phyloP scores from a whole-genome alignment of 2,888 invertebrate species.

The Temnothorax ravouxi region DNA sequence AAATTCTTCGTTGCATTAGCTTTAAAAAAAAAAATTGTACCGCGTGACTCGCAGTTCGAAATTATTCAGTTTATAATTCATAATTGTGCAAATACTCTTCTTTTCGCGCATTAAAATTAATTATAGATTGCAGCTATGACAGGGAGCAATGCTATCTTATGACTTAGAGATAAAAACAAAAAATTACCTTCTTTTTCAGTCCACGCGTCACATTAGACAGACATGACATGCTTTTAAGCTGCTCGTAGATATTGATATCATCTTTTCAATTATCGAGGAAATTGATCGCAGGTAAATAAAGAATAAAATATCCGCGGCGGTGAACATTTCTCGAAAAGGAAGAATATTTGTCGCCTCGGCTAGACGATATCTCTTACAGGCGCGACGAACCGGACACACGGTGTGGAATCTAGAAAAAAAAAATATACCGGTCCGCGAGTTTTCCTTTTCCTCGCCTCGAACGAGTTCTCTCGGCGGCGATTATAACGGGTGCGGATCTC shows the following conservation, averaged over 20 bases:
- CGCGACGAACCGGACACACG: conserved; percentile 56
- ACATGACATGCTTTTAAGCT: neutral
- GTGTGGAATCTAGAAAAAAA: conserved; percentile 60
- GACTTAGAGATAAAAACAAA: neutral
- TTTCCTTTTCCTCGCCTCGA: conserved; percentile 62
- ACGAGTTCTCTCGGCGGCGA: conserved; percentile 65
- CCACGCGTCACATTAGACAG: neutral
- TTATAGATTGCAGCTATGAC: neutral
- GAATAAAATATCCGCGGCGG: neutral
- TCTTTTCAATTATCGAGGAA: neutral
- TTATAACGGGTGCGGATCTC: conserved; percentile 69
- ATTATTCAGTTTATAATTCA: neutral
- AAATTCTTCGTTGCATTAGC: neutral
- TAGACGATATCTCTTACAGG: conserved; percentile 22
- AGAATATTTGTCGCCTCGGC: conserved; percentile 7
- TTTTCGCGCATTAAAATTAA: neutral
- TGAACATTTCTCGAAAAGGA: conserved; percentile 8
- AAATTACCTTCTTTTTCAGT: neutral
- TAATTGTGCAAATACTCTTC: neutral
- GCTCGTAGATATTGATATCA: conserved; percentile 12
- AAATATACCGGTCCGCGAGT: conserved; percentile 49
- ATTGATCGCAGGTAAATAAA: neutral
- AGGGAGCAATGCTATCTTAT: neutral
- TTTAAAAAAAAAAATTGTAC: neutral
- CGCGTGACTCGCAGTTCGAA: neutral